Evolutionary conservation across 2,113 vertebrate genomes (phyloP).

Genomic region (Tonatia bakeri): DNA sequence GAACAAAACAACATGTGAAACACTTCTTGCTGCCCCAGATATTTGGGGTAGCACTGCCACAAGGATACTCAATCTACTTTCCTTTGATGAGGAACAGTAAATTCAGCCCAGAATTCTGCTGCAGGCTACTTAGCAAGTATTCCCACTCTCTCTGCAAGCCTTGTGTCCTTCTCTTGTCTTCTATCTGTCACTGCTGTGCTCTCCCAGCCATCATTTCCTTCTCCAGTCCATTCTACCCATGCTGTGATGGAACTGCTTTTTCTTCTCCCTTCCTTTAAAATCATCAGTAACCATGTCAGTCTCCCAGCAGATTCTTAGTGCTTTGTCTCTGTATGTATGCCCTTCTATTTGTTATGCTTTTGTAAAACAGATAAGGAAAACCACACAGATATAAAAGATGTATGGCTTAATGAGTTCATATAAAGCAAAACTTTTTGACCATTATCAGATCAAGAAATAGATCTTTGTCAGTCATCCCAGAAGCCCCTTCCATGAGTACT

Average conservation of each 20-base stretch:
- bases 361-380: conserved; percentile 20
- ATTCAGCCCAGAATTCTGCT: not conserved
- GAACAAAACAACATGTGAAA: not conserved
- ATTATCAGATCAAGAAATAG: not conserved
- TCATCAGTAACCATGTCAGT: not conserved
- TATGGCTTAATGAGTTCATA: not conserved
- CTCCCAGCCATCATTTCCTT: not conserved
- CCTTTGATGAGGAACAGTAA: not conserved
- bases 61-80: not conserved
- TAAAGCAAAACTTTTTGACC: not conserved
- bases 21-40: not conserved
- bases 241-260: not conserved
- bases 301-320: not conserved
- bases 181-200: not conserved
- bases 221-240: not conserved
- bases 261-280: not conserved
- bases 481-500: not conserved
- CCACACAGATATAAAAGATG: not conserved
- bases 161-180: not conserved
- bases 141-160: not conserved
- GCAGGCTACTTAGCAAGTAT: not conserved
- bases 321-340: not conserved
- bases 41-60: not conserved
- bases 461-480: not conserved
- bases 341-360: not conserved